Evolutionary conservation across 1,140 invertebrate species (phyloP).

Genomic region (Leptinotarsa defecta): DNA sequence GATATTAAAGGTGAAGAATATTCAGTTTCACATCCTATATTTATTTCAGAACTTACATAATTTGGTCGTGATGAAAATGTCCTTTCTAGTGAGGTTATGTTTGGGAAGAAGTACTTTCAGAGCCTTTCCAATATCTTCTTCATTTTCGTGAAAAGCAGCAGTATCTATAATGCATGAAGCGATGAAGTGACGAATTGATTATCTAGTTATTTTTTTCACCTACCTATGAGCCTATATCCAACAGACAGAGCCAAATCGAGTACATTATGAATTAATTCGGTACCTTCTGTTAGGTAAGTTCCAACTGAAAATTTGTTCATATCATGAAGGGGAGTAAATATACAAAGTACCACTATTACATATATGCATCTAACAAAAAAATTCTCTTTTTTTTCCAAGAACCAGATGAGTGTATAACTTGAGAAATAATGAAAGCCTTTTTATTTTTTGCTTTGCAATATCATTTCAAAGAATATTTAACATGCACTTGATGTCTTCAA

Average conservation of each 20-base stretch:
- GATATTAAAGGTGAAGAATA: too few species aligned
- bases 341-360: too few species aligned
- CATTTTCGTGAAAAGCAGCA: conserved; percentile 75
- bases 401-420: too few species aligned
- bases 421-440: too few species aligned
- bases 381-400: too few species aligned
- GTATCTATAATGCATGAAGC: conserved; percentile 64
- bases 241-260: conserved; percentile 9
- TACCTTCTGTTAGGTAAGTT: neutral
- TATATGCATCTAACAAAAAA: too few species aligned
- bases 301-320: conserved; percentile 11
- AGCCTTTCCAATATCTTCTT: conserved; percentile 67
- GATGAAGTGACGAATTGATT: neutral
- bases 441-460: too few species aligned
- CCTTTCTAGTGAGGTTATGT: conserved; percentile 67
- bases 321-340: too few species aligned
- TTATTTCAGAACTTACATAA: conserved; percentile 60
- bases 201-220: neutral
- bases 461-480: too few species aligned
- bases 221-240: conserved; percentile 18
- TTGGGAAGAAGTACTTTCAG: conserved; percentile 66
- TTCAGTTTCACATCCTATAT: too few species aligned
- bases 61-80: conserved; percentile 81
- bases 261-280: neutral
- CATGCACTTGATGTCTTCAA: too few species aligned